phyloP scores from a whole-genome alignment of 2,888 invertebrate genomes.

The Campopleginae sp. region DNA sequence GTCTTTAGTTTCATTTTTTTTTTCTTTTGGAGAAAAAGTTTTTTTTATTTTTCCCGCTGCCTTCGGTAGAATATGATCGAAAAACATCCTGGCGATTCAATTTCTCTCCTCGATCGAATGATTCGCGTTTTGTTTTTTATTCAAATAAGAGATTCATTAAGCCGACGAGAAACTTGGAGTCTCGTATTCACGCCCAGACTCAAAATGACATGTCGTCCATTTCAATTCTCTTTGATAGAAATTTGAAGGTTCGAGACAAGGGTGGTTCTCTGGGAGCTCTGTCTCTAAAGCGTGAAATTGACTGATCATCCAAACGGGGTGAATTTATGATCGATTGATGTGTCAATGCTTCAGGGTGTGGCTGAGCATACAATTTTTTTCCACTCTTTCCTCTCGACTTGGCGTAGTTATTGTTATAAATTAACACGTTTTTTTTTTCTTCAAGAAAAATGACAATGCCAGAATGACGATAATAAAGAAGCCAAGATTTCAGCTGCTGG shows the following conservation, averaged over 20 bases:
- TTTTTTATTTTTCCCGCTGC: background rate
- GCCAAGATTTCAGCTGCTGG: constrained; percentile 9
- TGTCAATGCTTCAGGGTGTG: constrained; percentile 49
- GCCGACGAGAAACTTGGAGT: background rate
- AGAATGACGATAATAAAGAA: background rate
- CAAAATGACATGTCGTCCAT: constrained; percentile 4
- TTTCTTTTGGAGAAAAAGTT: background rate
- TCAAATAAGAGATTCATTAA: background rate
- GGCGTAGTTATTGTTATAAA: constrained; percentile 21
- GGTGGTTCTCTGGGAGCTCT: constrained; percentile 11
- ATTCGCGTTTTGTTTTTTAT: background rate
- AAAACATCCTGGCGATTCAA: background rate
- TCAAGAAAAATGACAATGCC: background rate
- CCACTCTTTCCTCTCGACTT: background rate
- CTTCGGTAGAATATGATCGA: background rate
- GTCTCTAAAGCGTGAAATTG: constrained; percentile 48
- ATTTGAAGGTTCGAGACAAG: constrained; percentile 46
- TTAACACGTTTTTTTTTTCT: constrained; percentile 3
- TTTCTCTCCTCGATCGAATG: background rate
- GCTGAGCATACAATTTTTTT: constrained; percentile 38
- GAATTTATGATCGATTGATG: constrained; percentile 55
- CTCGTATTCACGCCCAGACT: background rate
- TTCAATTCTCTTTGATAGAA: constrained; percentile 34
- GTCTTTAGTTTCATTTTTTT: too few relatives aligned
- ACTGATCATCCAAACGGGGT: constrained; percentile 49